Conservation (phyloP, 2,113 vertebrate genomes). For the Rhabdomys dilectus region DNA sequence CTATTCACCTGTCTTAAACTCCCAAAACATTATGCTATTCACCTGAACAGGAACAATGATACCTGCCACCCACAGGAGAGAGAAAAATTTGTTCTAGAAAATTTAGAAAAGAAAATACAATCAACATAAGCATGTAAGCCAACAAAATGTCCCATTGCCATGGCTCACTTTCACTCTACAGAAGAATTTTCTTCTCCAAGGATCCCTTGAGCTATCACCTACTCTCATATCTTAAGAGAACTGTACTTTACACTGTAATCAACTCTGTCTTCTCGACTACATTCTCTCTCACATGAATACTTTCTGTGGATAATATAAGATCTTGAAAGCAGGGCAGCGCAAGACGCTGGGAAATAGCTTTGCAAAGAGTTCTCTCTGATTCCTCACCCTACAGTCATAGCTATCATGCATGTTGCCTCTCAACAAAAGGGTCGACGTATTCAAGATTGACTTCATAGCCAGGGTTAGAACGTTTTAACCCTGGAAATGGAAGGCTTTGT, state of each 20-base stretch:
- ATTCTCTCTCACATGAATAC: too few species aligned
- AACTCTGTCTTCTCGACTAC: not conserved
- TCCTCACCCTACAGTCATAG: not conserved
- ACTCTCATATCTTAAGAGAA: not conserved
- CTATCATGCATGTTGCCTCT: not conserved
- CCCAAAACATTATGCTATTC: not conserved
- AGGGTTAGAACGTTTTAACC: not conserved
- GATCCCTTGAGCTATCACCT: too few species aligned
- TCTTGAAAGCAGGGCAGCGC: not conserved
- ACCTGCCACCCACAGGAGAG: not conserved
- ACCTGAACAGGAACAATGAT: not conserved
- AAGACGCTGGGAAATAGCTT: not conserved
- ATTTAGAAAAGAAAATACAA: not conserved
- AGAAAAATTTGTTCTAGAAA: not conserved
- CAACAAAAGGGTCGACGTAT: not conserved
- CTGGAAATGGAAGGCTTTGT: not conserved
- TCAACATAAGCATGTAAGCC: not conserved
- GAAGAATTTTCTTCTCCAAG: not conserved
- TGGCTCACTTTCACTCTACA: not conserved
- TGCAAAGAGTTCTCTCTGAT: not conserved
- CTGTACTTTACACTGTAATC: not conserved
- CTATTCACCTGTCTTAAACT: not conserved
- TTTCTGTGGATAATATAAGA: not conserved
- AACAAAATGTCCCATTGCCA: not conserved
- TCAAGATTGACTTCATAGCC: not conserved